phyloP scores from a whole-genome alignment of 1,140 invertebrate genomes.

The Chelonus insularis region DNA sequence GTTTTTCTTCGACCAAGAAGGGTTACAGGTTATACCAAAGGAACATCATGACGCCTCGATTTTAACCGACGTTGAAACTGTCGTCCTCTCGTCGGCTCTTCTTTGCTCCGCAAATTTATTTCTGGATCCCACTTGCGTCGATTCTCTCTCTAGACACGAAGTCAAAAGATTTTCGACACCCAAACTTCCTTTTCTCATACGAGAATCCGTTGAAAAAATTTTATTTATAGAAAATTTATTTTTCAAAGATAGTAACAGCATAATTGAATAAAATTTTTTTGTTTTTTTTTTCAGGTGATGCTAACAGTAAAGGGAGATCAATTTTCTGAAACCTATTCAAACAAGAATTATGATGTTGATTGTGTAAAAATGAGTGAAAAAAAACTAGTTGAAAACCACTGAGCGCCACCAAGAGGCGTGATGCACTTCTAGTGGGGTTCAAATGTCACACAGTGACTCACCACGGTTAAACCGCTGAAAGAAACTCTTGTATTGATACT shows the following conservation, averaged over 20 bases:
- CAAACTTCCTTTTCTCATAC: background rate
- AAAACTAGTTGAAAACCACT: conserved; percentile 39
- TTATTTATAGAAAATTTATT: no score
- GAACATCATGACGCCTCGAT: background rate
- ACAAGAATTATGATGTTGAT: background rate
- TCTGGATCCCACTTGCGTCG: background rate
- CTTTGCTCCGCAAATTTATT: conserved; percentile 17
- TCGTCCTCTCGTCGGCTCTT: background rate
- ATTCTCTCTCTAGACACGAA: background rate
- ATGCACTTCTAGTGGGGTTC: conserved; percentile 40
- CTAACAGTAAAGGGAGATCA: background rate
- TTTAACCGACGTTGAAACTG: conserved; percentile 3
- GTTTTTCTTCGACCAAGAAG: background rate
- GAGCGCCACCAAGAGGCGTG: conserved; percentile 31
- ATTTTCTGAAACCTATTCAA: no score
- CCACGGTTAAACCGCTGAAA: conserved; percentile 16
- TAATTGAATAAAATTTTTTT: background rate
- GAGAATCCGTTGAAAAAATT: no score
- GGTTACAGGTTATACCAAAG: background rate
- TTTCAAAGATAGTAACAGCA: no score
- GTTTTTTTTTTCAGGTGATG: background rate
- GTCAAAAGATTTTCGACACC: background rate
- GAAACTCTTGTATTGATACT: background rate
- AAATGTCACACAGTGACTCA: conserved; percentile 51
- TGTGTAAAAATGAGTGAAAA: background rate